These are phyloP conservation scores for Oryzias dopingdopingensis DNA, from an alignment of 2,797 vertebrate species.

Conservation along the genomic window DNA sequence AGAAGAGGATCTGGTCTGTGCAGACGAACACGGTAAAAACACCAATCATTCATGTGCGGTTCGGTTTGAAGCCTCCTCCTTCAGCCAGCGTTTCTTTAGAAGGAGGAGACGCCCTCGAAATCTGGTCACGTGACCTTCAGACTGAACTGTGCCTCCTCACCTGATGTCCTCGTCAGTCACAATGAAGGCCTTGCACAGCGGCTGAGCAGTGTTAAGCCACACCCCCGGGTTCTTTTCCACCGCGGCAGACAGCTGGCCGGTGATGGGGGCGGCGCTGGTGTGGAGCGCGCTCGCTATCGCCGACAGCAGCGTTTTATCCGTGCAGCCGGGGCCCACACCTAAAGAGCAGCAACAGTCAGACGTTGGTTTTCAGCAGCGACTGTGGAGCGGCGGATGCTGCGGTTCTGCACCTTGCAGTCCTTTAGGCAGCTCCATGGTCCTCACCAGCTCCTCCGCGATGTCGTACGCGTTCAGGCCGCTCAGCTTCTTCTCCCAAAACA, in stretches of 20 bases:
- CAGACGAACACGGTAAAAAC: no score
- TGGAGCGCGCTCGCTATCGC: slow-evolving; percentile 96
- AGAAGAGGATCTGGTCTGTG: no score
- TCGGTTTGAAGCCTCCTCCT: no score
- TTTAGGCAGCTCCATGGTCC: slow-evolving; percentile 98
- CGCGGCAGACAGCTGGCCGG: slow-evolving; percentile 93
- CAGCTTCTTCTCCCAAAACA: slow-evolving; percentile 99
- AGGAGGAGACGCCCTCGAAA: no score
- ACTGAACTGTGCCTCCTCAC: slow-evolving; percentile 57
- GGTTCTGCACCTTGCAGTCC: slow-evolving; percentile 88
- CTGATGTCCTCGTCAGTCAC: slow-evolving; percentile 98
- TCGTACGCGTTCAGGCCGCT: slow-evolving; percentile 95
- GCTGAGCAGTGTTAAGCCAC: slow-evolving; percentile 96
- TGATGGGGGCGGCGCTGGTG: slow-evolving; percentile 95
- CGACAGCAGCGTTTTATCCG: slow-evolving; percentile 93
- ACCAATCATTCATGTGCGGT: no score
- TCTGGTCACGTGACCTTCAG: no score
- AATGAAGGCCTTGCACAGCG: slow-evolving; percentile 96
- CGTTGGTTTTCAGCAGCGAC: background rate
- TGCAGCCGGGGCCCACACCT: slow-evolving; percentile 96
- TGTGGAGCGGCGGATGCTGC: no score
- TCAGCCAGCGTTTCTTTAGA: no score
- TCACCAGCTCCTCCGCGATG: slow-evolving; percentile 96
- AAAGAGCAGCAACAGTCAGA: background rate
- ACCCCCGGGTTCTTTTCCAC: slow-evolving; percentile 98